These are phyloP conservation scores for Isoperla grammatica DNA, from an alignment of 2,888 invertebrate genomes.

Conservation along the genomic window DNA sequence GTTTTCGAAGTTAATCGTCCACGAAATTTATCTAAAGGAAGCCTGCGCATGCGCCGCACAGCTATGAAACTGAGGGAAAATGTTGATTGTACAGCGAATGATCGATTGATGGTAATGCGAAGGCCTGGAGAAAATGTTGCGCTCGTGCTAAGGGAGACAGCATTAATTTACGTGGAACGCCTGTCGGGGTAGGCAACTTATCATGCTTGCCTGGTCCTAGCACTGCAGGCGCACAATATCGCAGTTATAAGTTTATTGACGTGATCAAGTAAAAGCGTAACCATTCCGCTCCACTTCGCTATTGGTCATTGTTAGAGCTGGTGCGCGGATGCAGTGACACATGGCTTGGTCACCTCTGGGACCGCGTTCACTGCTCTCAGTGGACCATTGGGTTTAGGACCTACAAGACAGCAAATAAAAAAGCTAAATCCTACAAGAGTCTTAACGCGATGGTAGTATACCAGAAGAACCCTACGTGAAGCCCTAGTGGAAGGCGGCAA, in stretches of 20 bases:
- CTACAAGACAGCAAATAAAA: conserved; percentile 25
- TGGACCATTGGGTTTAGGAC: conserved; percentile 24
- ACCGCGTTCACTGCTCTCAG: background rate
- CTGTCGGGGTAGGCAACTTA: conserved; percentile 1
- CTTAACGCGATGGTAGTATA: background rate
- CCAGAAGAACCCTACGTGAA: background rate
- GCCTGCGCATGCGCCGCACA: no score
- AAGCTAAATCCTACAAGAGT: conserved; percentile 17
- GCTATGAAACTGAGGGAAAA: background rate
- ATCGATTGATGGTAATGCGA: conserved; percentile 1
- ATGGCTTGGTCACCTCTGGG: no score
- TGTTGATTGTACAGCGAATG: conserved; percentile 6
- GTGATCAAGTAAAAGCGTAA: no score
- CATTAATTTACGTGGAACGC: no score
- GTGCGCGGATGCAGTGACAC: no score
- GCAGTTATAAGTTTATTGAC: background rate
- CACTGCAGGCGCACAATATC: conserved; percentile 6
- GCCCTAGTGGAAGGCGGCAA: conserved; percentile 19
- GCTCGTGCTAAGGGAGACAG: background rate
- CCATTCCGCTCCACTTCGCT: no score
- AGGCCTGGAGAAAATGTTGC: no score
- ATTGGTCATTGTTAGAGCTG: no score
- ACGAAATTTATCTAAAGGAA: no score
- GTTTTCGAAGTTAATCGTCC: no score
- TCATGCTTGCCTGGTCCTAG: background rate